phyloP scores from a whole-genome alignment of 2,113 vertebrate species.

The Alaudala cheleensis region DNA sequence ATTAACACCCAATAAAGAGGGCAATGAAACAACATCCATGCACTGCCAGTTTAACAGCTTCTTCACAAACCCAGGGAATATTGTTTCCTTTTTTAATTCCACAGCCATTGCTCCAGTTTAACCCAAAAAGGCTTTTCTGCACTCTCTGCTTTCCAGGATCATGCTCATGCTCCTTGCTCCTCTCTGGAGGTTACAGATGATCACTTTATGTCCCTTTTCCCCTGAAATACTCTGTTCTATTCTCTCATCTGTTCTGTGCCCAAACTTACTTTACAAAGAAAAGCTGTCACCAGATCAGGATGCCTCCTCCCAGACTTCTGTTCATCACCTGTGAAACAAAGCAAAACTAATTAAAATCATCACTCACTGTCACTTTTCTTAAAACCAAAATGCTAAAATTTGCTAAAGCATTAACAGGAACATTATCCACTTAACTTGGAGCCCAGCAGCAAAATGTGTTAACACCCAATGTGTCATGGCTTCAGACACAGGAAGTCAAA shows the following conservation, averaged over 20 bases:
- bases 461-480: rapidly evolving
- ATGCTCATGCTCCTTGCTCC: background rate
- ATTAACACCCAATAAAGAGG: background rate
- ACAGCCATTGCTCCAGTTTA: background rate
- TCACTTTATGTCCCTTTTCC: background rate
- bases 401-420: background rate
- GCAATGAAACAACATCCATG: background rate
- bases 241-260: background rate
- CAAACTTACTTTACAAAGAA: conserved; percentile 86
- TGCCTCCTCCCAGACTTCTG: conserved; percentile 29
- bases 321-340: conserved; percentile 21
- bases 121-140: background rate
- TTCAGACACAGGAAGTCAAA: background rate
- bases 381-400: background rate
- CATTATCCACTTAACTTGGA: background rate
- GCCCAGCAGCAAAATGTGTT: background rate
- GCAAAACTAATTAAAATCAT: background rate
- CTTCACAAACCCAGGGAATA: background rate
- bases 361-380: background rate
- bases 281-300: conserved; percentile 84
- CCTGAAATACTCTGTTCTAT: background rate
- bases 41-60: background rate
- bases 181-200: background rate
- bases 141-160: background rate
- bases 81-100: background rate